These are phyloP conservation scores for Ophion costatus DNA, from an alignment of 2,888 invertebrate species.

Conservation along the genomic window DNA sequence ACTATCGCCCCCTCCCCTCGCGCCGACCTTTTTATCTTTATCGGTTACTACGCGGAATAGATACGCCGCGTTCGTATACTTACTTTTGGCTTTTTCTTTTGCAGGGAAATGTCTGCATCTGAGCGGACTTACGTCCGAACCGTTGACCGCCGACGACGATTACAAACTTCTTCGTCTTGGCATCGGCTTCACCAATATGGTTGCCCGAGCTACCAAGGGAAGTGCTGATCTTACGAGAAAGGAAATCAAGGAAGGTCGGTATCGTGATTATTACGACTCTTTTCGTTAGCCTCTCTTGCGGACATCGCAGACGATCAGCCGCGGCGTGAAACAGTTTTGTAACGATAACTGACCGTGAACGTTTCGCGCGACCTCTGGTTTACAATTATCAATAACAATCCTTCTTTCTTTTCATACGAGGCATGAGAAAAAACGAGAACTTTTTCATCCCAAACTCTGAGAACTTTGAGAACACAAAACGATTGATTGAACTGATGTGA, in stretches of 20 bases:
- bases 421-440: too few species aligned
- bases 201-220: conserved; percentile 96
- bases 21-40: not conserved
- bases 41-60: not conserved
- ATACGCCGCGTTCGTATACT: not conserved
- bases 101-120: conserved; percentile 96
- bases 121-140: conserved; percentile 96
- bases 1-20: not conserved
- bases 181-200: conserved; percentile 99
- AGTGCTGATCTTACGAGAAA: conserved; percentile 97
- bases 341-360: not conserved
- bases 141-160: conserved; percentile 98
- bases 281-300: too few species aligned
- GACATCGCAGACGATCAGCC: not conserved
- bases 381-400: too few species aligned
- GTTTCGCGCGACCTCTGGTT: too few species aligned
- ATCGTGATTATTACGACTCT: not conserved
- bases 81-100: conserved; percentile 12
- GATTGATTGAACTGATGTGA: too few species aligned
- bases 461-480: too few species aligned
- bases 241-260: conserved; percentile 94
- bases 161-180: conserved; percentile 96
- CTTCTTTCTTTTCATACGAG: too few species aligned
- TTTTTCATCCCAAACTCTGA: too few species aligned
- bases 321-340: not conserved